phyloP scores from a whole-genome alignment of 2,888 invertebrate species.

The Sinentomon sp. region DNA sequence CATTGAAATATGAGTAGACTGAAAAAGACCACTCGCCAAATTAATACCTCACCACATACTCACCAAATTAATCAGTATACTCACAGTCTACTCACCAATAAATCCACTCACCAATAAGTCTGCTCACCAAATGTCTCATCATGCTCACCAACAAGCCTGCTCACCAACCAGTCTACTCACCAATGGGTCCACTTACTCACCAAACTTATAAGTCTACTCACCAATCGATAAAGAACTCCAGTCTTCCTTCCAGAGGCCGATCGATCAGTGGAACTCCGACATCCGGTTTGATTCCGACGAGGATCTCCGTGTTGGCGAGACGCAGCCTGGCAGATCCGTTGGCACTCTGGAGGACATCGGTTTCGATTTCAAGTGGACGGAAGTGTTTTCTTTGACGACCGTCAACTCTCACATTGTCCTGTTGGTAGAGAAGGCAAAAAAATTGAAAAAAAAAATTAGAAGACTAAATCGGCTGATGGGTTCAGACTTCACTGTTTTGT shows the following conservation, averaged over 20 bases:
- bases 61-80: too few relatives aligned
- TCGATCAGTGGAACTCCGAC: slow-evolving; percentile 47
- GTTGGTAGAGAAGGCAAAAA: too few relatives aligned
- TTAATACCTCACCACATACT: too few relatives aligned
- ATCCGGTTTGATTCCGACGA: slow-evolving; percentile 75
- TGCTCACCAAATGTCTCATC: too few relatives aligned
- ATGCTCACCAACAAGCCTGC: too few relatives aligned
- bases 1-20: too few relatives aligned
- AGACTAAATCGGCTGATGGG: slow-evolving; percentile 3
- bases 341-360: slow-evolving; percentile 53
- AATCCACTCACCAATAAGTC: too few relatives aligned
- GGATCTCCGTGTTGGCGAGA: slow-evolving; percentile 70
- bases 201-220: slow-evolving; percentile 23
- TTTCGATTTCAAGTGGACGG: slow-evolving; percentile 60
- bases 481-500: not conserved
- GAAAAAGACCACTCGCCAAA: too few relatives aligned
- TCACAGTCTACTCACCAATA: too few relatives aligned
- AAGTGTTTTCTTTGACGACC: slow-evolving; percentile 52
- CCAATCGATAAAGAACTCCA: slow-evolving; percentile 94
- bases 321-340: slow-evolving; percentile 60
- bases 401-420: slow-evolving; percentile 59
- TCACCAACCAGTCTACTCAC: too few relatives aligned
- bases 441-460: slow-evolving; percentile 22
- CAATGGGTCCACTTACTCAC: slow-evolving; percentile 19
- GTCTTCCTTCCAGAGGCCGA: slow-evolving; percentile 47